Evolutionary conservation across 2,888 invertebrate genomes (phyloP), one percentile per base, ranked within the genome.

Genomic region (Pyrrhosoma nymphula): DNA sequence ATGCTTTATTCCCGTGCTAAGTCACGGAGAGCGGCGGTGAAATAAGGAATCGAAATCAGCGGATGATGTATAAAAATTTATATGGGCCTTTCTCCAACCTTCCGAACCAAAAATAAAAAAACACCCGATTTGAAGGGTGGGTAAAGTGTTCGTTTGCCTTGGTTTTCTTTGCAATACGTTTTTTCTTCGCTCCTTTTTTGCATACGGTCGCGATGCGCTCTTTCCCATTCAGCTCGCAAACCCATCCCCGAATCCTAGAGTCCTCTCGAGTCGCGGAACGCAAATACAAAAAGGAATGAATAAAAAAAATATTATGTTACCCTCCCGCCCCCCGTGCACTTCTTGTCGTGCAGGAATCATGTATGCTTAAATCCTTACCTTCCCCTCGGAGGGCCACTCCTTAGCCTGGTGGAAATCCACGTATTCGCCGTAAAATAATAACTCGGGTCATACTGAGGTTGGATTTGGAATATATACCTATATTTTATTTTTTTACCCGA

Each of bases 371-470:
- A 26, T 82, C 26, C 35, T 35, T 20, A 4, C 69, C n/a, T 8
- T n/a, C 26, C 1, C 69, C 26, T 1, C 23, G 0, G 69, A 69
- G 69, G 12, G n/a, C 12, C 30, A 23, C 35, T 35, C 35, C 82
- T 30, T 16, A 1, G 82, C 82, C 35, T 35, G 8, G 12, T 8
- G n/a, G 82, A 35, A 14, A 82, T 82, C 82, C 82, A 82, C 82
- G 82, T 82, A n/a, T 82, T 18, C 30, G 30, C 35, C 82, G 82
- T 69, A 82, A 82, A 82, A 82, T 82, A 82, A 82, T 69, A 69
- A 69, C 69, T 20, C 8, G 47, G 47, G 47, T 47, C 47, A 47
- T 47, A 47, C 47, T 8, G 47, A 8, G 47, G 47, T 47, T 47
- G 47, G 47, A 47, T 47, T 47, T 47, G 47, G 47, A 8, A 47